Evolutionary conservation across 2,113 vertebrate species (phyloP).

Genomic region (Neolamprologus falcicula): DNA sequence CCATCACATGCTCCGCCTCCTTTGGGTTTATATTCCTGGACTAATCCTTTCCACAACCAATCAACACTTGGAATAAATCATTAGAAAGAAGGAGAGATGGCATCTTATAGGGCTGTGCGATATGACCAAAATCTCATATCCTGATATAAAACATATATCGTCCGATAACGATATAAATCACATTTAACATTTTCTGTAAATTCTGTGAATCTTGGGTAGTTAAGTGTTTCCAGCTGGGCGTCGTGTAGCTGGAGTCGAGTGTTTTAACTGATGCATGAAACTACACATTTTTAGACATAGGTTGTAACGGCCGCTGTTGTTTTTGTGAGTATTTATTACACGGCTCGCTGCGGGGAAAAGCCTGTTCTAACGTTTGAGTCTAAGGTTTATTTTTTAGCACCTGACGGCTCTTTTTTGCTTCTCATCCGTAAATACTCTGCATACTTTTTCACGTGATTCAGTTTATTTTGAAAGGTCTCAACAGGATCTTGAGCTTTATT

Average conservation of each 20-base stretch:
- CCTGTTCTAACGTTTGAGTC: background rate
- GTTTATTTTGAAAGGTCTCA: background rate
- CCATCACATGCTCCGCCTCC: background rate
- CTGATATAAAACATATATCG: background rate
- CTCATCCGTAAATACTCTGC: accelerated
- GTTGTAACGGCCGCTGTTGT: accelerated
- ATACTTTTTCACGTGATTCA: background rate
- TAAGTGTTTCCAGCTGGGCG: accelerated
- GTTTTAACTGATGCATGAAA: background rate
- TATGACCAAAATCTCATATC: background rate
- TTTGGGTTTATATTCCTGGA: background rate
- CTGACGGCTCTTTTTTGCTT: accelerated
- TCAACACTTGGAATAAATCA: background rate
- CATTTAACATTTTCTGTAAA: background rate
- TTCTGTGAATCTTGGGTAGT: background rate
- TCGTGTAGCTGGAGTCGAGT: accelerated
- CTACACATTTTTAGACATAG: accelerated
- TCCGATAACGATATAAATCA: background rate
- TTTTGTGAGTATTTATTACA: background rate
- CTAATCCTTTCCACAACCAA: background rate
- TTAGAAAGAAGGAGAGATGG: background rate
- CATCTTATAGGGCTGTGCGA: background rate
- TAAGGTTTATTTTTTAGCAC: background rate
- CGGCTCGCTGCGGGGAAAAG: accelerated
- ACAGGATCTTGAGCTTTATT: background rate